phyloP scores from a whole-genome alignment of 2,113 vertebrate species.

The Eurystomus gularis region DNA sequence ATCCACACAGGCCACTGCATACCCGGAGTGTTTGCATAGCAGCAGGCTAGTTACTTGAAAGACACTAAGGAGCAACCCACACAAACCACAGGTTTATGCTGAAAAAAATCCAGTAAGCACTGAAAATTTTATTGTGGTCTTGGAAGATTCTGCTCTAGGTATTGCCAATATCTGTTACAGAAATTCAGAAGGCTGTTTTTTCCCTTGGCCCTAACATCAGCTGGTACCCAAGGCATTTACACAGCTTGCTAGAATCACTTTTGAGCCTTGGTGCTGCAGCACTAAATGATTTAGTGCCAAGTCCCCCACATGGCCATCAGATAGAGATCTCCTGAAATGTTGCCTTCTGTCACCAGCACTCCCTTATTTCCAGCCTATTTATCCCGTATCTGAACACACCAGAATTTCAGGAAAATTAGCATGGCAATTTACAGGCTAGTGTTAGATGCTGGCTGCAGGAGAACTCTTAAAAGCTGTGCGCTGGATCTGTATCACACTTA shows the following conservation, averaged over 20 bases:
- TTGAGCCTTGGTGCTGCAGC: neutral
- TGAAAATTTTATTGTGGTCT: conserved; percentile 31
- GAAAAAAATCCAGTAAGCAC: conserved; percentile 6
- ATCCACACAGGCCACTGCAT: conserved; percentile 1
- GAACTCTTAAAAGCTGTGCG: neutral
- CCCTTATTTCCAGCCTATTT: neutral
- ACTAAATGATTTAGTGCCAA: neutral
- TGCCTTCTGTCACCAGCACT: neutral
- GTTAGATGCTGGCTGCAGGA: neutral
- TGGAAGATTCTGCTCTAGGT: conserved; percentile 18
- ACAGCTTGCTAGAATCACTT: conserved; percentile 7
- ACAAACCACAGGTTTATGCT: conserved; percentile 18
- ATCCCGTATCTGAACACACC: neutral
- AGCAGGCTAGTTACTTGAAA: conserved; percentile 12
- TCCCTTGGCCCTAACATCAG: neutral
- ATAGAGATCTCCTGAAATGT: neutral
- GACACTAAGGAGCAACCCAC: conserved; percentile 10
- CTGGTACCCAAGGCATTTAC: conserved; percentile 8
- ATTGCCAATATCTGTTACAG: conserved; percentile 17
- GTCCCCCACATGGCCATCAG: neutral
- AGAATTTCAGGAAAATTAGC: neutral
- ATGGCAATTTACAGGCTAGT: neutral
- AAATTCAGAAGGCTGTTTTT: neutral
- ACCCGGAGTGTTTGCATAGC: neutral
- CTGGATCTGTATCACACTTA: neutral